Conservation (phyloP, 1,140 invertebrate genomes). For the Euwallacea fornicatus region DNA sequence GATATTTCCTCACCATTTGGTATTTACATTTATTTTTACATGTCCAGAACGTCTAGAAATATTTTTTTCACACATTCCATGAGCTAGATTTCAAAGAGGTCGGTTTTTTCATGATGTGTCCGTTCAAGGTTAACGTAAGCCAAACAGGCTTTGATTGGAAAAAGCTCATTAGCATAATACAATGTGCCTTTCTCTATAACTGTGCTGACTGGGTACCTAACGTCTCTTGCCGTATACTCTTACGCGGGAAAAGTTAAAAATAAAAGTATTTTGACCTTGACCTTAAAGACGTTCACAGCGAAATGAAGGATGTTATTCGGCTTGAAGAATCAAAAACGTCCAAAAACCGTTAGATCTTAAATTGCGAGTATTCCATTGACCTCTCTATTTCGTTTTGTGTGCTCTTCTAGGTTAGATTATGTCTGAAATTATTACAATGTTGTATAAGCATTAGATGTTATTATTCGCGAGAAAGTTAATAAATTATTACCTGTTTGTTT, state of each 20-base stretch:
- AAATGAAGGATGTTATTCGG: constrained; percentile 45
- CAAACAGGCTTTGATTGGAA: constrained; percentile 4
- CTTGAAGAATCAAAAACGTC: constrained; percentile 31
- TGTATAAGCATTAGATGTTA: constrained; percentile 30
- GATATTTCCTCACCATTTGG: too few species aligned
- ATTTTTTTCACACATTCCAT: too few species aligned
- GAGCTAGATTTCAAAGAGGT: too few species aligned
- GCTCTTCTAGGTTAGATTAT: constrained; percentile 36
- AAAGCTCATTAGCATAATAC: constrained; percentile 30
- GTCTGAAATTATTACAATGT: constrained; percentile 31
- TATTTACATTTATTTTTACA: too few species aligned
- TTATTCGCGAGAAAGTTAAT: constrained; percentile 30
- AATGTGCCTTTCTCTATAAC: constrained; percentile 29
- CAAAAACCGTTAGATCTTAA: constrained; percentile 46
- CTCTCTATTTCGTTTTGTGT: constrained; percentile 37
- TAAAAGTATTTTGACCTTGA: constrained; percentile 48
- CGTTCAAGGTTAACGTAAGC: constrained; percentile 3
- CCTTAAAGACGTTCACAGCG: constrained; percentile 44
- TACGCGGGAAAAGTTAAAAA: constrained; percentile 45
- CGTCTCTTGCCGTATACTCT: constrained; percentile 27
- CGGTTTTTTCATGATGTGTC: neutral
- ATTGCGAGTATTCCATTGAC: constrained; percentile 46
- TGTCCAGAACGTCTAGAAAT: too few species aligned
- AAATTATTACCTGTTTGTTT: constrained; percentile 29
- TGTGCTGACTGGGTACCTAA: constrained; percentile 24